phyloP scores from a whole-genome alignment of 1,140 invertebrate genomes.

The Drosophila funebris region DNA sequence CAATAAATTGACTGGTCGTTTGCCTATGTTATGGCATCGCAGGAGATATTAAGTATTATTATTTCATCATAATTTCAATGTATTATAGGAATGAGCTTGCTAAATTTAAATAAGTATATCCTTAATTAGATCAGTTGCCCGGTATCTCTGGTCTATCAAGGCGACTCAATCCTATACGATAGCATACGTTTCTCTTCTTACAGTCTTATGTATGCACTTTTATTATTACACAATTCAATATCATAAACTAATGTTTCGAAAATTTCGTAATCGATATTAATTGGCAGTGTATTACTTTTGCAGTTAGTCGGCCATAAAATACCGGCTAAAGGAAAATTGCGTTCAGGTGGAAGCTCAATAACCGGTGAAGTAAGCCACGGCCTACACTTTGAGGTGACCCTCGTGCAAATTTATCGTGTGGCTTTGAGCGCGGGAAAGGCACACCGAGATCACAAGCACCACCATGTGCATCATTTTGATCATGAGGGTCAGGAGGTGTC shows the following conservation, averaged over 20 bases:
- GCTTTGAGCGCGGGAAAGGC: constrained; percentile 92
- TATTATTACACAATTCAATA: no score
- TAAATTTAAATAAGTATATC: neutral
- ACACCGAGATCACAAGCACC: constrained; percentile 92
- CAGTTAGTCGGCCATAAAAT: constrained; percentile 91
- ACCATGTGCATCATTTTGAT: constrained; percentile 91
- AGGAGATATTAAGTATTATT: constrained; percentile 11
- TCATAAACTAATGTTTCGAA: neutral
- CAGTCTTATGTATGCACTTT: neutral
- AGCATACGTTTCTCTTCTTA: neutral
- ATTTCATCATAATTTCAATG: no score
- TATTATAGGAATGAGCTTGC: no score
- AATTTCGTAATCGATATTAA: neutral
- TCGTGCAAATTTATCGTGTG: constrained; percentile 90
- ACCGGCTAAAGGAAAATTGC: constrained; percentile 89
- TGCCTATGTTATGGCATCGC: constrained; percentile 13
- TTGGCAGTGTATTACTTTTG: constrained; percentile 42
- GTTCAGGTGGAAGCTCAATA: constrained; percentile 88
- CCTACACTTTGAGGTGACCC: constrained; percentile 90
- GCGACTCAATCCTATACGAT: neutral
- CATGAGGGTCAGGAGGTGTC: constrained; percentile 88
- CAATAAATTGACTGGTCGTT: constrained; percentile 1
- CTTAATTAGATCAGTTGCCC: neutral
- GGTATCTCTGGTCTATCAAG: neutral
- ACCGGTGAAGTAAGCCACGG: constrained; percentile 87